Conservation (phyloP, 2,888 invertebrate species). For the Acleris sparsana region DNA sequence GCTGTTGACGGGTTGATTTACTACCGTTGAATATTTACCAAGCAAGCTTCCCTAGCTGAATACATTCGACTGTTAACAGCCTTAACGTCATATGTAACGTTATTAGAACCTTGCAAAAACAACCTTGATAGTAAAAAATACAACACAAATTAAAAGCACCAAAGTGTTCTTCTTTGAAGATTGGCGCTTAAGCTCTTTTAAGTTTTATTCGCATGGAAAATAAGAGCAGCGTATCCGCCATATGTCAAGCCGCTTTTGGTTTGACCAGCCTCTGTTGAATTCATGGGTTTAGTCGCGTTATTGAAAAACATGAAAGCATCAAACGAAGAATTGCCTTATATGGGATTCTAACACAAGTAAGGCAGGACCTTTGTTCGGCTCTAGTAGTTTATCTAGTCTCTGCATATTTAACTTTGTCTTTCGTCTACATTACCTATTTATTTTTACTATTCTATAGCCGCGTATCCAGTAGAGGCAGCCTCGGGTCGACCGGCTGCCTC, state of each 20-base stretch:
- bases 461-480: no score
- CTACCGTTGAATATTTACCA: slow-evolving; percentile 63
- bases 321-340: not conserved
- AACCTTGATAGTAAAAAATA: not conserved
- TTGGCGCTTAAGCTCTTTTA: not conserved
- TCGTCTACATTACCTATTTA: no score
- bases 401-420: no score
- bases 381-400: not conserved
- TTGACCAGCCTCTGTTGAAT: not conserved
- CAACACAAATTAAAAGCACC: not conserved
- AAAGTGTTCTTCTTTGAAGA: not conserved
- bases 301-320: not conserved
- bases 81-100: no score
- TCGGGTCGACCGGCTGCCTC: no score
- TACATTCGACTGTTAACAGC: slow-evolving; percentile 2
- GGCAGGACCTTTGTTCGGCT: not conserved
- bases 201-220: not conserved
- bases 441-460: no score
- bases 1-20: slow-evolving; percentile 51
- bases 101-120: no score
- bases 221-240: not conserved
- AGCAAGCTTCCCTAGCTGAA: slow-evolving; percentile 24
- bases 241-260: not conserved
- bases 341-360: not conserved
- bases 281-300: not conserved